These are phyloP conservation scores for Myiothlypis chrysogaster DNA, from an alignment of 2,797 vertebrate species.

Conservation along the genomic window DNA sequence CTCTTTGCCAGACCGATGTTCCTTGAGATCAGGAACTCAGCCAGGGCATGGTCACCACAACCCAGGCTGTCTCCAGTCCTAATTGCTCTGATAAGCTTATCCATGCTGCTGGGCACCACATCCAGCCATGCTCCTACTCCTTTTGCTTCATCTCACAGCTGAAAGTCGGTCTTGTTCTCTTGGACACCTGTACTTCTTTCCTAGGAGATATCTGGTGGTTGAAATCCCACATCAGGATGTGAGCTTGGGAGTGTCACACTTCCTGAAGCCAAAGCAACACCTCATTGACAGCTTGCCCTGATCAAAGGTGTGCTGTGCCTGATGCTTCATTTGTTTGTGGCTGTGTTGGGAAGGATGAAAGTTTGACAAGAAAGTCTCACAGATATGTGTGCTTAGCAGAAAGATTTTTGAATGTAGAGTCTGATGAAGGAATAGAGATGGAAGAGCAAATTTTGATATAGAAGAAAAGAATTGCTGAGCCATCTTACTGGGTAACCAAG, in stretches of 20 bases:
- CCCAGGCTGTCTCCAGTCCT: background rate
- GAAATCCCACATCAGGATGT: background rate
- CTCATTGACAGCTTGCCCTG: fast-evolving
- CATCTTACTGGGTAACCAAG: too few species aligned
- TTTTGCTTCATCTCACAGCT: background rate
- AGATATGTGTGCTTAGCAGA: too few species aligned
- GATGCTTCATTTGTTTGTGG: background rate
- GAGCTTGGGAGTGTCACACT: background rate
- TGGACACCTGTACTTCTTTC: background rate
- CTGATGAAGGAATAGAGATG: too few species aligned
- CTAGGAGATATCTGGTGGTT: background rate
- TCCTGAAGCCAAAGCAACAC: background rate
- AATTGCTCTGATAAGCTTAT: background rate
- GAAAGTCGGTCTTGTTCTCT: too few species aligned
- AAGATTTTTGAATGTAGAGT: too few species aligned
- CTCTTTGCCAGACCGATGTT: fast-evolving
- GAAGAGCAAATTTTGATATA: too few species aligned
- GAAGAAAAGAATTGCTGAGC: too few species aligned
- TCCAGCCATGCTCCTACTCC: background rate
- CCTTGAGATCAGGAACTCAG: background rate
- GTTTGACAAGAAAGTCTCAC: too few species aligned
- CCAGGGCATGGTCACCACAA: background rate
- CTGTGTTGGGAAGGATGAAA: background rate
- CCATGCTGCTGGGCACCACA: background rate
- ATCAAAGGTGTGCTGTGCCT: background rate